Base-by-base conservation (phyloP, 2,113 vertebrate genomes). In the Rutilus rutilus region DNA sequence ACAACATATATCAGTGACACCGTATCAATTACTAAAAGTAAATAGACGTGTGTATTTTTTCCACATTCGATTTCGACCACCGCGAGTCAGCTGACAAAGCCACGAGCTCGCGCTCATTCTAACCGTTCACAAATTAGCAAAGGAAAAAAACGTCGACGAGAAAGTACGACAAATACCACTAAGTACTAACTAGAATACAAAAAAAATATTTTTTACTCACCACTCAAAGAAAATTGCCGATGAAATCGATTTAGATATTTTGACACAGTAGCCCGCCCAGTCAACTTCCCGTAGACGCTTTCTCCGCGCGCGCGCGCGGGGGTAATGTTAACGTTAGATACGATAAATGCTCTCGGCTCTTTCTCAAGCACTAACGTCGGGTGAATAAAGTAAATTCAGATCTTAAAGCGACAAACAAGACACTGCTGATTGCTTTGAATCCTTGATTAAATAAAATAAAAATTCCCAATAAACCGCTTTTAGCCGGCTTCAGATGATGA, bases 161-260 rank as follows among this genome's bases (percentile, higher is more conserved):
- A 36, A 69, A 54, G 21, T 4, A 25, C 10, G 10, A 33, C 15
- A 50, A 50, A 65, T n/a, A 65, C 8, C 23, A 50, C n/a, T 36
- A 10, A 17, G 5, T 39, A 23, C 23, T 11, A 6, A 9, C 25
- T 60, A 10, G 5, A 23, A 5, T 19, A 3, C 11, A 0, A 62
- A 4, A 62, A 52, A 74, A 59, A 4, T 5, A 1, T 7, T 1
- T 50, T 8, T 25, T 71, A 93, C 93, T 94, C 62, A 94, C 94
- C 93, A 92, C 89, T 86, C 87, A 87, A 87, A 85, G 17, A 57
- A 65, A 23, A 47, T 78, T 59, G 62, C 17, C 27, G 80, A 42
- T 86, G 89, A 76, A 54, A 67, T 73, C 47, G 65, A 73, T 83
- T 69, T 82, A 25, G 50, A 47, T 82, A 81, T 82, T 52, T 57